Evolutionary conservation across 1,140 invertebrate species (phyloP).

Genomic region (Anastrepha obliqua): DNA sequence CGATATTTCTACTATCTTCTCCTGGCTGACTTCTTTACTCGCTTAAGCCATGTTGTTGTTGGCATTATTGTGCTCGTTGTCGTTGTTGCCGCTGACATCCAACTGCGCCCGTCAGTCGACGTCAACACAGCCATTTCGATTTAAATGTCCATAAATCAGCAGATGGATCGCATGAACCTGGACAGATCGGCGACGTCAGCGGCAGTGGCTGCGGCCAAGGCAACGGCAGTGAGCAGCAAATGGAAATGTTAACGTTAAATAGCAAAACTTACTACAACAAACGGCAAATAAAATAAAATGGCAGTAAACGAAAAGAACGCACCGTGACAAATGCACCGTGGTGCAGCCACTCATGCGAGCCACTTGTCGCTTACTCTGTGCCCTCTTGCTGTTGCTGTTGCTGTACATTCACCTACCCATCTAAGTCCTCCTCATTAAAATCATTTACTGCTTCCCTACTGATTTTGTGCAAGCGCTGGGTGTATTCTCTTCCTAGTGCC

Average conservation of each 20-base stretch:
- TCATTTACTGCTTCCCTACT: conserved; percentile 32
- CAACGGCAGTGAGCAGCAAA: background rate
- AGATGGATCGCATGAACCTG: conserved; percentile 14
- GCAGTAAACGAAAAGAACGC: background rate
- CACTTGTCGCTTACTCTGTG: background rate
- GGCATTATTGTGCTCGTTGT: background rate
- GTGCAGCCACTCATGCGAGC: background rate
- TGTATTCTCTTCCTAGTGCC: background rate
- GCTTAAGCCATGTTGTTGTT: background rate
- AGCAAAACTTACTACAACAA: conserved; percentile 16
- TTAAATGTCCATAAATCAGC: conserved; percentile 51
- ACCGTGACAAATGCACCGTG: background rate
- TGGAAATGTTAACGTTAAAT: conserved; percentile 24
- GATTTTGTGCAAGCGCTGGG: background rate
- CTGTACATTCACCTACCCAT: background rate
- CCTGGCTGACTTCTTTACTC: background rate
- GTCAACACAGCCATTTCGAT: conserved; percentile 50
- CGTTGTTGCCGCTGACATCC: conserved; percentile 6
- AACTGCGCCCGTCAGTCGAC: conserved; percentile 48
- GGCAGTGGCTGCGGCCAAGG: background rate
- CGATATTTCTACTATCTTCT: background rate
- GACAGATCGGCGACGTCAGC: background rate
- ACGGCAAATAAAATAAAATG: background rate
- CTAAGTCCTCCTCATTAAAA: conserved; percentile 39
- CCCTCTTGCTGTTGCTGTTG: background rate